Conservation (phyloP, 2,888 invertebrate genomes). For the Tuta absoluta region DNA sequence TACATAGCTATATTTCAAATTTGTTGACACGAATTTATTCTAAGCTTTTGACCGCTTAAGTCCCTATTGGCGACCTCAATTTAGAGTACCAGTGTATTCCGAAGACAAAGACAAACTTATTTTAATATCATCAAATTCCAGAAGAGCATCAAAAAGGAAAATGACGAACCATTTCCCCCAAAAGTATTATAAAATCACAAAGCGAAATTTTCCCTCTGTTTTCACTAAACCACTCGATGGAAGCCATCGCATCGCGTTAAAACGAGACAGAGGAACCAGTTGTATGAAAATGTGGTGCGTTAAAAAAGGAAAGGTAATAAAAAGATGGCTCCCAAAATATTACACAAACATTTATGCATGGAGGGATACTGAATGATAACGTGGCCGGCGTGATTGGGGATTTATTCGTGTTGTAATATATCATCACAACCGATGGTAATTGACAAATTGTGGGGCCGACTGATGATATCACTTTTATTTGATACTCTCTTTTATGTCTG, state of each 20-base stretch:
- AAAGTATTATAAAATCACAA: constrained; percentile 24
- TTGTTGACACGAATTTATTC: background rate
- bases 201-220: constrained; percentile 23
- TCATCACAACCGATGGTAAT: constrained; percentile 28
- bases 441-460: constrained; percentile 22
- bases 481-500: background rate
- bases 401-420: constrained; percentile 44
- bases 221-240: constrained; percentile 25
- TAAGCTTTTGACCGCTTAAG: background rate
- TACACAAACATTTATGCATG: constrained; percentile 78
- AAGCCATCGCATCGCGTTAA: constrained; percentile 8
- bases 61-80: background rate
- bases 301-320: constrained; percentile 41
- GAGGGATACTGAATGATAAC: constrained; percentile 72
- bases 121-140: background rate
- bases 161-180: constrained; percentile 14
- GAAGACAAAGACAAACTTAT: background rate
- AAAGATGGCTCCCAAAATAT: constrained; percentile 70
- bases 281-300: background rate
- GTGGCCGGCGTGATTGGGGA: constrained; percentile 61
- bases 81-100: background rate
- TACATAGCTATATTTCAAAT: no score
- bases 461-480: constrained; percentile 14
- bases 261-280: constrained; percentile 7
- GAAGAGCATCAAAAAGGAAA: background rate